Evolutionary conservation across 2,113 vertebrate species (phyloP).

Genomic region (Ceyx melanurus): DNA sequence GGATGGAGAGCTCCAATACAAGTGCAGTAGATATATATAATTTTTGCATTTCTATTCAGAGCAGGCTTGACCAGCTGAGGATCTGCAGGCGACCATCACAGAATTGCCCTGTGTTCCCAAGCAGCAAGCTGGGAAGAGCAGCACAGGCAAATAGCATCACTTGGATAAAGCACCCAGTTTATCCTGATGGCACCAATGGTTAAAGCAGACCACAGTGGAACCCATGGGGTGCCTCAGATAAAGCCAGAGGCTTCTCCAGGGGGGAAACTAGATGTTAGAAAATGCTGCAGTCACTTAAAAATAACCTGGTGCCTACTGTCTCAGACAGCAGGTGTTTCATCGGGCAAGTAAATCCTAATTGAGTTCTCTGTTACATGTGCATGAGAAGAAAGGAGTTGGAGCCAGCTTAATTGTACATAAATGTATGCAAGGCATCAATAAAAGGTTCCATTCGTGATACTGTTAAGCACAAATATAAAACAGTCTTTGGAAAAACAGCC

Average conservation of each 20-base stretch:
- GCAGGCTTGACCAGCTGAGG: not conserved
- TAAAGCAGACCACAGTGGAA: not conserved
- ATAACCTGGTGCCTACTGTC: not conserved
- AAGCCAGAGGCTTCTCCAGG: not conserved
- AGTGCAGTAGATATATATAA: fast-evolving
- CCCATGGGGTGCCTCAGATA: fast-evolving
- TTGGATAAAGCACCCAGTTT: not conserved
- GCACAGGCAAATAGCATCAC: not conserved
- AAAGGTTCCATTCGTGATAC: not conserved
- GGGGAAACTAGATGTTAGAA: not conserved
- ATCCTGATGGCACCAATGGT: fast-evolving
- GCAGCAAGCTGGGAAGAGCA: not conserved
- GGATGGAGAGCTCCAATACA: not conserved
- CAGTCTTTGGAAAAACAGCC: not conserved
- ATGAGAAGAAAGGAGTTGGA: not conserved
- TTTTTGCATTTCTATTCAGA: not conserved
- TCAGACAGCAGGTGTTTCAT: not conserved
- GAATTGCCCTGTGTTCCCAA: not conserved
- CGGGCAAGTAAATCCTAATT: not conserved
- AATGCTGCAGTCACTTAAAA: not conserved
- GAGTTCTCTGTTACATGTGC: not conserved
- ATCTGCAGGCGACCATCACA: not conserved
- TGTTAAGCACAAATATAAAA: not conserved
- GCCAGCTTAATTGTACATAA: not conserved
- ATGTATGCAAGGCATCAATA: not conserved